Percentiles rank a stretch among this genome's conserved stretches.
Conservation (phyloP, 2,113 vertebrate genomes). For the Paramisgurnus dabryanus region DNA sequence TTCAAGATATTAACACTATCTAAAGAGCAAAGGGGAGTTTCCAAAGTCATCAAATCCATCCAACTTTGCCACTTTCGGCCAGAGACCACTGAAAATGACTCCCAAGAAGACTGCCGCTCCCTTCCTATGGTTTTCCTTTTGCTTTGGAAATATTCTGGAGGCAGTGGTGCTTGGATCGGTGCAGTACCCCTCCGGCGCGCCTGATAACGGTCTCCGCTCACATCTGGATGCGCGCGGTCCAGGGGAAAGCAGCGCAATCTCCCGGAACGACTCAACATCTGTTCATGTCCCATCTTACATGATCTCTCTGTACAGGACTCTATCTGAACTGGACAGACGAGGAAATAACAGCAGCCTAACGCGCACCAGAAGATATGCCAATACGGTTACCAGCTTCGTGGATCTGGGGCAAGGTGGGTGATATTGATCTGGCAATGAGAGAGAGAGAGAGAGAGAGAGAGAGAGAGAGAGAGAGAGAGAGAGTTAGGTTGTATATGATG, state of each 20-base stretch:
- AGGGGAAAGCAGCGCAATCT: slow-evolving; percentile 41
- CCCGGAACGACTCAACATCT: slow-evolving; percentile 69
- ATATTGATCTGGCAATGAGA: neutral
- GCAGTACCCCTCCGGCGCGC: slow-evolving; percentile 48
- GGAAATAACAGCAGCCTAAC: slow-evolving; percentile 51
- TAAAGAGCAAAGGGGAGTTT: slow-evolving; percentile 74
- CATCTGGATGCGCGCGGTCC: slow-evolving; percentile 65
- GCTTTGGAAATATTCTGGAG: slow-evolving; percentile 59
- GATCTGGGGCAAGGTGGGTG: slow-evolving; percentile 74
- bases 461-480: slow-evolving; percentile 3
- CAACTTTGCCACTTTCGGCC: slow-evolving; percentile 60
- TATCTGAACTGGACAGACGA: slow-evolving; percentile 65
- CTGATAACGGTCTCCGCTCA: slow-evolving; percentile 65
- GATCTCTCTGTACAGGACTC: slow-evolving; percentile 79
- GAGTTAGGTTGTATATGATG: slow-evolving; percentile 5
- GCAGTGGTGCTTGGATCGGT: slow-evolving; percentile 53
- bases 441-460: slow-evolving; percentile 4
- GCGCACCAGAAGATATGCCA: slow-evolving; percentile 63
- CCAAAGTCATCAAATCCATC: slow-evolving; percentile 65
- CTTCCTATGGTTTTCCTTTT: slow-evolving; percentile 58
- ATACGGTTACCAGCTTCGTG: slow-evolving; percentile 84
- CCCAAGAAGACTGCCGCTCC: slow-evolving; percentile 70
- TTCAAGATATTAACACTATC: slow-evolving; percentile 74
- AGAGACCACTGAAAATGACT: slow-evolving; percentile 71
- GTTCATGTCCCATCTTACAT: slow-evolving; percentile 81